phyloP scores from a whole-genome alignment of 2,113 vertebrate genomes.

The Grus americana region DNA sequence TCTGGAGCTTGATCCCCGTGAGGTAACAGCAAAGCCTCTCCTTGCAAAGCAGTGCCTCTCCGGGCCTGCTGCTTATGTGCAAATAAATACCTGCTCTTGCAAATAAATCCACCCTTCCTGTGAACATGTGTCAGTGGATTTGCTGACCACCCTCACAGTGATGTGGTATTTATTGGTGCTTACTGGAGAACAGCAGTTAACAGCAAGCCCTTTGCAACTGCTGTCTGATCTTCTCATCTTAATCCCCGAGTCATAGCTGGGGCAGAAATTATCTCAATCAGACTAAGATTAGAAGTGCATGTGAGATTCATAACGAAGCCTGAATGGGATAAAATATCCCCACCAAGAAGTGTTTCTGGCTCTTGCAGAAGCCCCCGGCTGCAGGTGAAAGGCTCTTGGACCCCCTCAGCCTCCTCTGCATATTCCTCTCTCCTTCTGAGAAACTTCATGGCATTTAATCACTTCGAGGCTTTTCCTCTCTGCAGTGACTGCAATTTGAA shows the following conservation, averaged over 20 bases:
- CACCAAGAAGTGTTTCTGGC: neutral
- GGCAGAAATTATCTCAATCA: neutral
- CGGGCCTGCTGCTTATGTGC: neutral
- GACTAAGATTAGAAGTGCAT: neutral
- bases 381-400: slow-evolving; percentile 17
- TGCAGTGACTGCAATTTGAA: slow-evolving; percentile 68
- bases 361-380: neutral
- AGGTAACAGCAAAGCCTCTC: neutral
- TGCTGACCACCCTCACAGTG: slow-evolving; percentile 15
- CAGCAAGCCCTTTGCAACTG: neutral
- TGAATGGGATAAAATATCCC: neutral
- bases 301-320: neutral
- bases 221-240: neutral
- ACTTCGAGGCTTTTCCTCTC: slow-evolving; percentile 45
- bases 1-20: neutral
- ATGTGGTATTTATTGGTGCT: neutral
- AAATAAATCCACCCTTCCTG: neutral
- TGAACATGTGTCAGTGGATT: neutral
- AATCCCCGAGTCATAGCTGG: neutral
- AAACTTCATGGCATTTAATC: slow-evolving; percentile 65
- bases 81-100: neutral
- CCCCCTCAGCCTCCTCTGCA: slow-evolving; percentile 3
- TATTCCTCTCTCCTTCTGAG: slow-evolving; percentile 50
- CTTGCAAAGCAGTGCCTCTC: neutral
- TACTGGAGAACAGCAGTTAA: neutral